These are phyloP conservation scores for Mallateleia sp. DNA, from an alignment of 2,888 invertebrate species.

Conservation along the genomic window DNA sequence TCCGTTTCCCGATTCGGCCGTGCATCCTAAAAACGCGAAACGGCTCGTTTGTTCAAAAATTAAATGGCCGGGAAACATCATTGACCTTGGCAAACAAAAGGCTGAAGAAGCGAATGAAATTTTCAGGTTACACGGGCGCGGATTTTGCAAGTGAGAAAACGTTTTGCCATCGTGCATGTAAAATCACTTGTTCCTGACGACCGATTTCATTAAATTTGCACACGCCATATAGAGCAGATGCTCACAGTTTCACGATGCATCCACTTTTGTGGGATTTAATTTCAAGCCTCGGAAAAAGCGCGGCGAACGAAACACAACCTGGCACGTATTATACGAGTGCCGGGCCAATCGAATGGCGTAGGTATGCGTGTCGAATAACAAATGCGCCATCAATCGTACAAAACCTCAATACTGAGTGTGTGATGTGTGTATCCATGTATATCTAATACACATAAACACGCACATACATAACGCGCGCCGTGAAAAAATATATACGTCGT, in stretches of 20 bases:
- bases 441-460: background rate
- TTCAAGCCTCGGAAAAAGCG: conserved; percentile 51
- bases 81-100: background rate
- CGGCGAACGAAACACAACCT: conserved; percentile 61
- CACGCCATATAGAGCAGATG: conserved; percentile 50
- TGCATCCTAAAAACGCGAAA: background rate
- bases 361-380: conserved; percentile 74
- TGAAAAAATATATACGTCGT: conserved; percentile 49
- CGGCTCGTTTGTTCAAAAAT: background rate
- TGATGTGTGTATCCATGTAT: conserved; percentile 1
- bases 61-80: background rate
- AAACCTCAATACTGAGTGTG: conserved; percentile 63
- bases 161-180: conserved; percentile 48
- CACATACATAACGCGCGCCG: conserved; percentile 6
- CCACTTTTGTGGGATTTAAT: conserved; percentile 67
- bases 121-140: conserved; percentile 4
- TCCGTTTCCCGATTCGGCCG: background rate
- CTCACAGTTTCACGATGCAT: conserved; percentile 51
- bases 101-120: background rate
- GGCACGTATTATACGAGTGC: conserved; percentile 55
- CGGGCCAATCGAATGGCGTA: conserved; percentile 59
- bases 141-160: conserved; percentile 38
- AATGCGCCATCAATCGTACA: conserved; percentile 69
- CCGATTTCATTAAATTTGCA: conserved; percentile 66
- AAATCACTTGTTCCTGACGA: conserved; percentile 55